Conservation (phyloP, 2,797 vertebrate species). For the Heteromormyrus szaboi region DNA sequence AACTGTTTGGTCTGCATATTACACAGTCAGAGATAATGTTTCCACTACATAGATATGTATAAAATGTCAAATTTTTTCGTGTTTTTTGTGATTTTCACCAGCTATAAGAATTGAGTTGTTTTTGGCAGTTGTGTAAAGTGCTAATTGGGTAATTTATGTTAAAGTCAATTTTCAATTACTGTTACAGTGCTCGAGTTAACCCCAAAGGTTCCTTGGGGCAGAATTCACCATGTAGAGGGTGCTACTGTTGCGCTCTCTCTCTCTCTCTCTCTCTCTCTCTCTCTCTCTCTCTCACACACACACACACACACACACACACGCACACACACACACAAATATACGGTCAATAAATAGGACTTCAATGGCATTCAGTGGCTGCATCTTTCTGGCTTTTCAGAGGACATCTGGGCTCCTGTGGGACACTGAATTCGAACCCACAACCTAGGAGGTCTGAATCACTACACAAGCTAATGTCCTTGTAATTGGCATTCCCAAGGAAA, state of each 20-base stretch:
- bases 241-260: neutral
- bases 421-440: neutral
- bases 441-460: neutral
- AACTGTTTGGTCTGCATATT: constrained; percentile 7
- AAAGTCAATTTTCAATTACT: neutral
- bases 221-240: neutral
- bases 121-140: neutral
- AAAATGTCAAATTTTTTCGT: neutral
- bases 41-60: neutral
- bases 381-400: neutral
- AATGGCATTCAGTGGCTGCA: neutral
- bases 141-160: neutral
- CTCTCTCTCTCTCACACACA: neutral
- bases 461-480: neutral
- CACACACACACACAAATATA: neutral
- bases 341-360: neutral
- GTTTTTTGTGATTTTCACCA: neutral
- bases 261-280: neutral
- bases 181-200: neutral
- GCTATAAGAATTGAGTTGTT: neutral
- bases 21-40: neutral
- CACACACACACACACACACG: neutral
- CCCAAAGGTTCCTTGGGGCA: neutral
- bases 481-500: neutral
- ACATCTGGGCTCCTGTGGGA: neutral